These are phyloP conservation scores for Chlamydotis undulata DNA, from an alignment of 2,113 vertebrate species.

Conservation along the genomic window DNA sequence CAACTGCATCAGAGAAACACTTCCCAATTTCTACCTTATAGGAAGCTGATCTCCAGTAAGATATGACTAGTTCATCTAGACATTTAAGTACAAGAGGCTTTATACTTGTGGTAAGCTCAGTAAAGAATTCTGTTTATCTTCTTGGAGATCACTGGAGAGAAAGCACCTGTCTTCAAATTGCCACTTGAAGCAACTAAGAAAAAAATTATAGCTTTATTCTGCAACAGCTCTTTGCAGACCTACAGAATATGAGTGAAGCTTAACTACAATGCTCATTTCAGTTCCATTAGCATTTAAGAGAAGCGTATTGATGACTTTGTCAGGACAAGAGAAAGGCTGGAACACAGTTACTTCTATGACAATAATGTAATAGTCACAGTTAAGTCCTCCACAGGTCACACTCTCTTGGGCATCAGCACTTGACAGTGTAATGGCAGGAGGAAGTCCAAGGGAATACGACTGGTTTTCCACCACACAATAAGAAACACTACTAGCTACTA, in stretches of 20 bases:
- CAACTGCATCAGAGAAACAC: neutral
- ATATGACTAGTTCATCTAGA: neutral
- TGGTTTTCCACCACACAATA: neutral
- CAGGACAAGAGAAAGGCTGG: neutral
- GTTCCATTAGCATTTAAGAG: neutral
- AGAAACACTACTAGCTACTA: neutral
- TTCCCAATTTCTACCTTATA: neutral
- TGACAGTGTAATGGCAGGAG: fast-evolving
- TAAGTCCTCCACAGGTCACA: neutral
- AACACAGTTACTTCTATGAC: neutral
- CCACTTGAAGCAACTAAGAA: neutral
- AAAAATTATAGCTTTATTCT: neutral
- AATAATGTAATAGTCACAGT: neutral
- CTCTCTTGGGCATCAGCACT: neutral
- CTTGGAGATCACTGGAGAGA: neutral
- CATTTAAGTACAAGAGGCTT: neutral
- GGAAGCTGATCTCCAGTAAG: neutral
- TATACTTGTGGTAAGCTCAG: neutral
- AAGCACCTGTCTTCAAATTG: neutral
- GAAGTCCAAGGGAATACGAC: neutral
- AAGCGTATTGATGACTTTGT: neutral
- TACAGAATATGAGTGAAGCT: neutral
- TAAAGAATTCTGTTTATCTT: neutral
- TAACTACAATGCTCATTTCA: neutral
- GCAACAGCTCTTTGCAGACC: neutral